Base-by-base conservation (phyloP, 2,113 vertebrate genomes). In the Neotoma lepida region DNA sequence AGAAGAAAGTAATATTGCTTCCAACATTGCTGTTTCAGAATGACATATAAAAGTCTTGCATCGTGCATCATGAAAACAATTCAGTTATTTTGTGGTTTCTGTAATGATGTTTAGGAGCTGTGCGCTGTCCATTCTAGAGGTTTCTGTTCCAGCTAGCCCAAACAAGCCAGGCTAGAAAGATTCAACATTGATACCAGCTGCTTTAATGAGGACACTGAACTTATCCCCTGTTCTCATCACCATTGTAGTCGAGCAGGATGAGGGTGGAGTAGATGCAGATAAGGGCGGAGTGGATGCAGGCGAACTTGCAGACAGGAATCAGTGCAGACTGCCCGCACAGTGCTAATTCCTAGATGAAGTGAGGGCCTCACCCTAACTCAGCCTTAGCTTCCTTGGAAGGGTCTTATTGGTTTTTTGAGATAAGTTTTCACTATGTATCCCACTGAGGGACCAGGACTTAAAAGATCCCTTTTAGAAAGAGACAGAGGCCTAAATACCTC, bases 251-350 rank as follows among this genome's bases (percentile, higher is more conserved):
- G 4, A 35, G 49, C 51, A 58, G 54, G 54, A 81, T 81, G 54
- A 58, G 54, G 51, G 51, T 7, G 41, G 73, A 28, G 73, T 6
- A 10, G 22, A 73, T 5, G 22, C 39, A 74, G 71, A 28, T 1
- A 26, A 46, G 41, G 26, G 41, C 0, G 44, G 26, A 8, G 73
- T 17, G 17, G 3, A 51, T 9, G 30, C 28, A 51, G 76, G 9
- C 35, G 49, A n/a, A 5, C 49, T n/a, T 17, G 35, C 18, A 54
- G 46, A 78, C 70, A 41, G 49, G 30, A 4, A 2, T 20, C 20
- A 8, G 18, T 51, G 46, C 0, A 4, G 33, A 22, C 33, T 35
- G 46, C 9, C 4, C 7, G 14, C 15, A 1, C 14, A 56, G 51
- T 13, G 51, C 33, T 56, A 56, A 4, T 24, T 80, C 33, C 33